Evolutionary conservation across 2,888 invertebrate species (phyloP), one percentile per base, ranked within the genome.

Genomic region (Ormia ochracea): DNA sequence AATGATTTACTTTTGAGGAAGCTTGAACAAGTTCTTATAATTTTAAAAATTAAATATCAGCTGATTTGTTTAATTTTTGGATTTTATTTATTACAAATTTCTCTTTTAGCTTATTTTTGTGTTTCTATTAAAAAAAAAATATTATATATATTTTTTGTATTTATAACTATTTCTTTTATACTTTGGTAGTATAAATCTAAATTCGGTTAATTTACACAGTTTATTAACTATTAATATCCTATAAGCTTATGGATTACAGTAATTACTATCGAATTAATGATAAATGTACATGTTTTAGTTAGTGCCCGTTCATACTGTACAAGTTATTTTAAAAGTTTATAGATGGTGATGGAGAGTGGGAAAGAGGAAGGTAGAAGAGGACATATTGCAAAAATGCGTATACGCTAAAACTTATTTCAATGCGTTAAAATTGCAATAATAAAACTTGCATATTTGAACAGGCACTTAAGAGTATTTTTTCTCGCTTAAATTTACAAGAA

Each of bases 171-270:
- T 14, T 5, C 54, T 59, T 59, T 69, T 63, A 21, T 19, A 26
- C 14, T 48, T 41, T 66, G 23, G 21, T 75, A 52, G 58, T 78
- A 78, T 59, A 74, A 69, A 79, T 19, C 45, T 70, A 70, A 79
- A 75, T 54, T 54, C 70, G 66, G 14, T 70, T 59, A 70, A 45
- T 63, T 45, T 61, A 68, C 36, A 43, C 17, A 50, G 33, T 63
- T 41, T 19, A 41, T 43, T 41, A 74, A 58, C 66, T 66, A 23
- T 48, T 48, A 65, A 28, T 48, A 66, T 52, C 50, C 33, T 19
- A 50, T 58, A 61, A 65, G 26, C 58, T 38, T 41, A 38, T 33
- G 17, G 50, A 31, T 59, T 66, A 66, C 65, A 41, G 21, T 43
- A n/a, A 31, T 45, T 61, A 54, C 41, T 59, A 75, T 26, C 28